A percentile compares a stretch with the other conserved stretches of the same genome.
Evolutionary conservation across 1,140 invertebrate species (phyloP).

Genomic region (Drosophila suzukii): DNA sequence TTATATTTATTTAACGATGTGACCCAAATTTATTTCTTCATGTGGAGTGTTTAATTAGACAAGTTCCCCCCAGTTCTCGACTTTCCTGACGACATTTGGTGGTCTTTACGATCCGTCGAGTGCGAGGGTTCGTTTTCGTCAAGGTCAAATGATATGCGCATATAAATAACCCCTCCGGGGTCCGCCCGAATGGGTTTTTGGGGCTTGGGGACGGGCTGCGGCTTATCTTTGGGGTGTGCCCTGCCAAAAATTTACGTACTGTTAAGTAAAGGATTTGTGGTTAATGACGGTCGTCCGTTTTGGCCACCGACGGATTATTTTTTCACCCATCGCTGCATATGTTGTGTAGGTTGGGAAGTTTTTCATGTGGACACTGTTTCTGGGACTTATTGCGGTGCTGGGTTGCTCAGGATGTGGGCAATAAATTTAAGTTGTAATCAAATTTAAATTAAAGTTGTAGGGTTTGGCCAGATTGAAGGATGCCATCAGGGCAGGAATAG

Average conservation of each 20-base stretch:
- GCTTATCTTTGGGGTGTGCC: slow-evolving; percentile 68
- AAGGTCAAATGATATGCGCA: slow-evolving; percentile 77
- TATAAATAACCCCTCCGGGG: slow-evolving; percentile 58
- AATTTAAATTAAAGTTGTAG: slow-evolving; percentile 74
- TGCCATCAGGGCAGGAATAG: slow-evolving; percentile 16
- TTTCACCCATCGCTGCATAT: slow-evolving; percentile 42
- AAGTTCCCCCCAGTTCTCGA: slow-evolving; percentile 15
- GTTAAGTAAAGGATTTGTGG: slow-evolving; percentile 82
- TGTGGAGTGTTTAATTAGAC: slow-evolving; percentile 82
- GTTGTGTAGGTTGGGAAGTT: slow-evolving; percentile 24
- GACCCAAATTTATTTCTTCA: slow-evolving; percentile 81
- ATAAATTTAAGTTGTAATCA: slow-evolving; percentile 77
- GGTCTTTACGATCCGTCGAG: slow-evolving; percentile 65
- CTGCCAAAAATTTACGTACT: slow-evolving; percentile 78
- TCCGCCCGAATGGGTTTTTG: slow-evolving; percentile 20
- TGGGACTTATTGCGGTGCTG: slow-evolving; percentile 17
- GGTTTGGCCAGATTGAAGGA: slow-evolving; percentile 9
- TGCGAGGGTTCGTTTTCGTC: slow-evolving; percentile 42
- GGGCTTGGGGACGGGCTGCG: neutral
- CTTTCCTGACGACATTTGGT: slow-evolving; percentile 53
- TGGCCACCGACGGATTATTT: slow-evolving; percentile 42
- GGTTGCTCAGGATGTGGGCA: slow-evolving; percentile 58
- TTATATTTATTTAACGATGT: slow-evolving; percentile 83
- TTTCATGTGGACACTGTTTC: slow-evolving; percentile 14
- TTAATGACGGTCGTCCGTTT: slow-evolving; percentile 75